phyloP scores from a whole-genome alignment of 2,113 vertebrate species.

The Pseudorectes ferrugineus region DNA sequence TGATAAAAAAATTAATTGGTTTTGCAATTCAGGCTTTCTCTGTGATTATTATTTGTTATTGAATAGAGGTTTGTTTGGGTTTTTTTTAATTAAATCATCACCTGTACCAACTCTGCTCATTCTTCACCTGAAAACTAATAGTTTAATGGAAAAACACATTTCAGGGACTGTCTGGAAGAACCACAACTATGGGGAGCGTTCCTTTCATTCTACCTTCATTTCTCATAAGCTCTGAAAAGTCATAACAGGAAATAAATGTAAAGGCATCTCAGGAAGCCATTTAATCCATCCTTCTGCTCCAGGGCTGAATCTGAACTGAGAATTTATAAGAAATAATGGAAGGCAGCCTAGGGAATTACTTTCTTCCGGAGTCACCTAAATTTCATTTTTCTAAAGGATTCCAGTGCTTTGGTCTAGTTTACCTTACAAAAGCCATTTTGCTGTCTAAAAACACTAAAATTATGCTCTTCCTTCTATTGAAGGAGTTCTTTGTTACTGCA shows the following conservation, averaged over 20 bases:
- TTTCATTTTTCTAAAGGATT: slow-evolving; percentile 14
- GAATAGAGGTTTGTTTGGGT: not conserved
- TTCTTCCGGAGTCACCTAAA: slow-evolving; percentile 12
- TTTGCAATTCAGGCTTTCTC: not conserved
- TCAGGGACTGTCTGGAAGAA: not conserved
- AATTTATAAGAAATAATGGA: slow-evolving; percentile 39
- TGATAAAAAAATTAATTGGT: not conserved
- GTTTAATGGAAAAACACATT: not conserved
- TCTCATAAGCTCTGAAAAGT: slow-evolving; percentile 14
- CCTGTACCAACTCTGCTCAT: not conserved
- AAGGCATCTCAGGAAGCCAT: slow-evolving; percentile 30
- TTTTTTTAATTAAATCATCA: not conserved
- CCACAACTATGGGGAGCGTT: not conserved
- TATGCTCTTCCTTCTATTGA: not conserved
- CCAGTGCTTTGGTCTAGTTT: not conserved
- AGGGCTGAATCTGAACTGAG: slow-evolving; percentile 26
- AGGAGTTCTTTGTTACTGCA: not conserved
- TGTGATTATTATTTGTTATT: not conserved
- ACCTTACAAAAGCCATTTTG: not conserved
- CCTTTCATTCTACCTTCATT: slow-evolving; percentile 1
- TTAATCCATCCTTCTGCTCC: slow-evolving; percentile 26
- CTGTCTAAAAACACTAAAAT: not conserved
- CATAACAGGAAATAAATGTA: slow-evolving; percentile 54
- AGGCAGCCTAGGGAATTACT: slow-evolving; percentile 15
- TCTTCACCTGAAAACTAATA: not conserved